Conservation (phyloP, 2,888 invertebrate species). For the Fissipunctia ypsillon region DNA sequence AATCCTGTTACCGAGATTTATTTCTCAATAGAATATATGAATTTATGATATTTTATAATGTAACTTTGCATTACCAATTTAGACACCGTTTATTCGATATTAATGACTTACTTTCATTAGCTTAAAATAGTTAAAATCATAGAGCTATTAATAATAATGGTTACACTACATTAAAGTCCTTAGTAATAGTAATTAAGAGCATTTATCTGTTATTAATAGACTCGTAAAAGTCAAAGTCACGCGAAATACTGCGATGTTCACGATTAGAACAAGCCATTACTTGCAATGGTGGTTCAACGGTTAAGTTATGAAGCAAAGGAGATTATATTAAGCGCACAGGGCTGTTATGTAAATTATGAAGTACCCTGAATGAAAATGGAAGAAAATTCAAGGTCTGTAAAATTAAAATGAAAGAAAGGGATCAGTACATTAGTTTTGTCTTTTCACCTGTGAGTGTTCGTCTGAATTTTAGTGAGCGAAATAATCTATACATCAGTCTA, state of each 20-base stretch:
- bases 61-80: not conserved
- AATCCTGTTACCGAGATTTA: too few relatives aligned
- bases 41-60: too few relatives aligned
- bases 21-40: too few relatives aligned
- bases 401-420: not conserved
- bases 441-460: not conserved
- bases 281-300: slow-evolving; percentile 14
- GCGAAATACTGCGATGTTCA: slow-evolving; percentile 11
- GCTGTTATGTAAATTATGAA: slow-evolving; percentile 13
- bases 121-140: too few relatives aligned
- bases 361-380: not conserved
- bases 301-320: not conserved
- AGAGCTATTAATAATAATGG: not conserved
- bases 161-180: slow-evolving; percentile 7
- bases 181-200: slow-evolving; percentile 15
- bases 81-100: not conserved
- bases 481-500: too few relatives aligned
- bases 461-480: not conserved
- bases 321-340: not conserved
- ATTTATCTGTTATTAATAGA: slow-evolving; percentile 21
- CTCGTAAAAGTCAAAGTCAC: slow-evolving; percentile 5
- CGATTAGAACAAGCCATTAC: slow-evolving; percentile 11
- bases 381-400: not conserved
- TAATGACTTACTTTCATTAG: not conserved
- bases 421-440: too few relatives aligned